Evolutionary conservation across 2,113 vertebrate species (phyloP).

Genomic region (Lota lota): DNA sequence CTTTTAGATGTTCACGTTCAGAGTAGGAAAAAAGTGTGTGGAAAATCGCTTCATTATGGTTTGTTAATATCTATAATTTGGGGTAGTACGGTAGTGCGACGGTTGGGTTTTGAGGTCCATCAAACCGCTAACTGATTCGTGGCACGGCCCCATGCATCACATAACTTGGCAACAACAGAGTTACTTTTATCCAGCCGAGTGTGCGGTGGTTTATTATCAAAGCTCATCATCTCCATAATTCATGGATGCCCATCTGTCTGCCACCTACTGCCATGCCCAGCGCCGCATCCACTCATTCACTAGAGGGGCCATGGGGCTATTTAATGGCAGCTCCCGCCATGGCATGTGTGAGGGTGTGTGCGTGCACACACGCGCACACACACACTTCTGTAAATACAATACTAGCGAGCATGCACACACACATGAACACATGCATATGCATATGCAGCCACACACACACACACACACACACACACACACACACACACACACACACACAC

Average conservation of each 20-base stretch:
- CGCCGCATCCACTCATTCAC: constrained; percentile 69
- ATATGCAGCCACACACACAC: too few species aligned
- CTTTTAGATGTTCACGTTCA: too few species aligned
- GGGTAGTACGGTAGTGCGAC: neutral
- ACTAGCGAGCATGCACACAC: too few species aligned
- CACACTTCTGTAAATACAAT: too few species aligned
- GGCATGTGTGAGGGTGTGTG: constrained; percentile 26
- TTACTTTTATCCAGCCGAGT: constrained; percentile 69
- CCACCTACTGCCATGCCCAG: constrained; percentile 66
- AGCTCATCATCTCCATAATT: constrained; percentile 75
- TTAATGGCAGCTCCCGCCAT: constrained; percentile 63
- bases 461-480: too few species aligned
- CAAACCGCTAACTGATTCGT: constrained; percentile 45
- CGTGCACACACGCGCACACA: constrained; percentile 16
- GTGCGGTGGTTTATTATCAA: constrained; percentile 70
- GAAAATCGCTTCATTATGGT: too few species aligned
- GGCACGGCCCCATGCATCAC: constrained; percentile 47
- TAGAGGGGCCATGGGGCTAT: constrained; percentile 65
- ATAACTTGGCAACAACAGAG: constrained; percentile 61
- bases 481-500: too few species aligned
- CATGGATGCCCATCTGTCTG: constrained; percentile 76
- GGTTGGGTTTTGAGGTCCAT: constrained; percentile 36
- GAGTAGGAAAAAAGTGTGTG: too few species aligned
- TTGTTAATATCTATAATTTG: neutral
- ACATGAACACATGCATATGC: too few species aligned